A percentile compares a stretch with the other conserved stretches of the same genome.
Conservation (phyloP, 2,888 invertebrate genomes). For the Neoaliturus tenellus region DNA sequence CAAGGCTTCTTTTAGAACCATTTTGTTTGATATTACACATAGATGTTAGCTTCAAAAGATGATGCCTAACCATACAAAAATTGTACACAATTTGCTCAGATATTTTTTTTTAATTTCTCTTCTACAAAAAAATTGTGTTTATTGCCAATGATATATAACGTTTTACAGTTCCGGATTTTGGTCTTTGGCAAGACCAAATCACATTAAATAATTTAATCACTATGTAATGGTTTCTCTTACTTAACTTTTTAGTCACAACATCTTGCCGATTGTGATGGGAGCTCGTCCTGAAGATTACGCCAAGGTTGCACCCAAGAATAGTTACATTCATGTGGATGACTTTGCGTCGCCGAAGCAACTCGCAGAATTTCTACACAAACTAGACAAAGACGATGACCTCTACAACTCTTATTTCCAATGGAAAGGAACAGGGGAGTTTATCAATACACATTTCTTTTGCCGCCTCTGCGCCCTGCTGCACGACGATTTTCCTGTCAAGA, state of each 20-base stretch:
- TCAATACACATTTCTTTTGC: conserved; percentile 97
- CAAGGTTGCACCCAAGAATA: conserved; percentile 90
- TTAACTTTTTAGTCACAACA: conserved; percentile 83
- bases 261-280: conserved; percentile 97
- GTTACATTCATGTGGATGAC: conserved; percentile 97
- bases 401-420: conserved; percentile 97
- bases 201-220: too few species aligned
- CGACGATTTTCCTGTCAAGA: conserved; percentile 77
- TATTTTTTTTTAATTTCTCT: too few species aligned
- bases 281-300: conserved; percentile 95
- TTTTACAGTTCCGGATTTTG: too few species aligned
- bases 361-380: conserved; percentile 88
- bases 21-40: too few species aligned
- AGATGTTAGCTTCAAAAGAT: too few species aligned
- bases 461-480: conserved; percentile 91
- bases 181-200: too few species aligned
- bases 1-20: too few species aligned
- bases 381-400: conserved; percentile 91
- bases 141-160: too few species aligned
- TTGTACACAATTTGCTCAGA: too few species aligned
- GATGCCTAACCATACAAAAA: too few species aligned
- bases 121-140: too few species aligned
- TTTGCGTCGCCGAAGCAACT: conserved; percentile 91
- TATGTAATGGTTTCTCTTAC: too few species aligned
- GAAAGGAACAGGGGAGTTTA: conserved; percentile 96